These are phyloP conservation scores for Paracentrotus lividus DNA, from an alignment of 53 echinoderm and acorn worm genomes.

Conservation along the genomic window DNA sequence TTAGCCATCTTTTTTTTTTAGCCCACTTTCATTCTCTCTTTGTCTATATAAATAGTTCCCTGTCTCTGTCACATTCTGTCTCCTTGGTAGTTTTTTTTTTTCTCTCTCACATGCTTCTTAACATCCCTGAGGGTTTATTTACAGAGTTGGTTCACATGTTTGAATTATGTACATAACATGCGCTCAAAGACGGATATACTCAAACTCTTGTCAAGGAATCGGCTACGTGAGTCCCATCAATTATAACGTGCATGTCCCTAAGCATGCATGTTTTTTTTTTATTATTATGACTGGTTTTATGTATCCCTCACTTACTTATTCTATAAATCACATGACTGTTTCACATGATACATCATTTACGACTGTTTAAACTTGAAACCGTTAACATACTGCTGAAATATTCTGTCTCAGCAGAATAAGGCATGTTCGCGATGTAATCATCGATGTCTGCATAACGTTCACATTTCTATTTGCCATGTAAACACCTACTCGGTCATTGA, in stretches of 20 bases:
- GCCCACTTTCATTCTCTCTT: background rate
- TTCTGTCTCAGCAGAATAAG: background rate
- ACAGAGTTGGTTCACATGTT: background rate
- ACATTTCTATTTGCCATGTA: conserved; percentile 30
- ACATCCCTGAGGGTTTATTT: background rate
- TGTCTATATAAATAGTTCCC: background rate
- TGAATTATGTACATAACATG: background rate
- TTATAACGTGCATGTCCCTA: background rate
- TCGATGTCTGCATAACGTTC: conserved; percentile 2
- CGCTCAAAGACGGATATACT: background rate
- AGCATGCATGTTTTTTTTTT: background rate
- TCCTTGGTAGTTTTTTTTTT: background rate
- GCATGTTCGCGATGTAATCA: background rate
- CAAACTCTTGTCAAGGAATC: background rate
- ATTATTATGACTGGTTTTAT: conserved; percentile 17
- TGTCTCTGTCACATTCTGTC: background rate
- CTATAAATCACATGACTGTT: background rate
- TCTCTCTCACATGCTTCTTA: background rate
- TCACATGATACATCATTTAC: background rate
- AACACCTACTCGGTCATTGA: conserved; percentile 43
- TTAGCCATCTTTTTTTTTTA: no score
- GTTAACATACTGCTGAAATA: background rate
- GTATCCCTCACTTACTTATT: conserved; percentile 26
- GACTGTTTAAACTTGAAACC: background rate
- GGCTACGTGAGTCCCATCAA: background rate